Evolutionary conservation across 2,888 invertebrate genomes (phyloP).

Genomic region (Heliothis peltigera): DNA sequence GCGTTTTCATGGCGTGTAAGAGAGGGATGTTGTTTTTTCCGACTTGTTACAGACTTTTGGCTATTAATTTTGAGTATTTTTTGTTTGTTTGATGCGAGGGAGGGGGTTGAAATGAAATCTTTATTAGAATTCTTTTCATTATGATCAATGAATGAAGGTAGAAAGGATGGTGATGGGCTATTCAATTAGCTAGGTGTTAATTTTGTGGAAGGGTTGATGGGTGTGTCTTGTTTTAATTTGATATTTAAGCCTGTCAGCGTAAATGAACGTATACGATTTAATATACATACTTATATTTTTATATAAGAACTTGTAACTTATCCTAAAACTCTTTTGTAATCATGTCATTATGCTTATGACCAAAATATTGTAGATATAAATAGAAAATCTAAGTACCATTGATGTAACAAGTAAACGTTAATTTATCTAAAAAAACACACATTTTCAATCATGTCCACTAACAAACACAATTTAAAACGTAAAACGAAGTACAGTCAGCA

Average conservation of each 20-base stretch:
- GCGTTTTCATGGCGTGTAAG: conserved; percentile 87
- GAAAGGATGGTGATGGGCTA: conserved; percentile 8
- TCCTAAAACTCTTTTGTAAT: too few species aligned
- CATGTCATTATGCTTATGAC: too few species aligned
- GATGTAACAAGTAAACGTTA: too few species aligned
- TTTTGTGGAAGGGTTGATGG: conserved; percentile 1
- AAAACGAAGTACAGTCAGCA: conserved; percentile 54
- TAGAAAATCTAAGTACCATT: too few species aligned
- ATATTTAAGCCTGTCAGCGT: not conserved
- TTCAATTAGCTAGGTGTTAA: conserved; percentile 17
- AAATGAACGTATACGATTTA: not conserved
- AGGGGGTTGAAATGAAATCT: conserved; percentile 17
- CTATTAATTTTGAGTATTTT: conserved; percentile 58
- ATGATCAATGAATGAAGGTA: conserved; percentile 10
- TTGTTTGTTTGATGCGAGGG: conserved; percentile 31
- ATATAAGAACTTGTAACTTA: too few species aligned
- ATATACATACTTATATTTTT: not conserved
- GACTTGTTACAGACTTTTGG: conserved; percentile 75
- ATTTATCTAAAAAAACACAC: not conserved
- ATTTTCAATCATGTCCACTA: conserved; percentile 16
- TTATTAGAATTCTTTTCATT: conserved; percentile 35
- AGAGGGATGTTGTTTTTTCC: conserved; percentile 84
- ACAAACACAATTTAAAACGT: conserved; percentile 27
- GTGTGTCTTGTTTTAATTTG: conserved; percentile 9
- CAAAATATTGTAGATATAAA: too few species aligned